These are phyloP conservation scores for Troilus luridus DNA, from an alignment of 2,888 invertebrate genomes.

Conservation along the genomic window DNA sequence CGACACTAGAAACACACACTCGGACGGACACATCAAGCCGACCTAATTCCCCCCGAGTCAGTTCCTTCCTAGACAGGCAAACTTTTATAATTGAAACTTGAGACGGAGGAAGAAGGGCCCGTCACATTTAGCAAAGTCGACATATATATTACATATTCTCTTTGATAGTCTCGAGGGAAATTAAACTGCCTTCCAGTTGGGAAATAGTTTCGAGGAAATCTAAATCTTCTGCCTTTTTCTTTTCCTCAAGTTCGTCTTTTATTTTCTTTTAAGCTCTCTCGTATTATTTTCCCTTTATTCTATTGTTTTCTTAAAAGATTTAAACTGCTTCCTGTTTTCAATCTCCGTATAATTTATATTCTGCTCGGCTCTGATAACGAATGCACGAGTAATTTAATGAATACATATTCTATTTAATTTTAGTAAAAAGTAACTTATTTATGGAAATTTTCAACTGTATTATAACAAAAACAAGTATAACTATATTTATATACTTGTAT, in stretches of 20 bases:
- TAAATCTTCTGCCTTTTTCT: not conserved
- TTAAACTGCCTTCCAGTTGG: not conserved
- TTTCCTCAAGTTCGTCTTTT: not conserved
- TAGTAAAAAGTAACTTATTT: too few relatives aligned
- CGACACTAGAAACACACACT: not conserved
- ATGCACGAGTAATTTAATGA: too few relatives aligned
- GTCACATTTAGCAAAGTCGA: not conserved
- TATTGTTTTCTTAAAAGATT: not conserved
- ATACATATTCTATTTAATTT: too few relatives aligned
- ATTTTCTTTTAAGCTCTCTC: not conserved
- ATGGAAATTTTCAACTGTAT: too few relatives aligned
- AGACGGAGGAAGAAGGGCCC: not conserved
- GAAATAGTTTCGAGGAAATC: conserved; percentile 21
- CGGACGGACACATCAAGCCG: not conserved
- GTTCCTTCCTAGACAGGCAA: not conserved
- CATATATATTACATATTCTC: not conserved
- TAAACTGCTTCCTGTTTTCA: not conserved
- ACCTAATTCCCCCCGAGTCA: not conserved
- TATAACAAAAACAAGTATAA: too few relatives aligned
- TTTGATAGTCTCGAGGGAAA: not conserved
- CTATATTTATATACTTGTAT: too few relatives aligned
- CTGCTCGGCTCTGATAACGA: not conserved
- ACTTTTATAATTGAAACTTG: conserved; percentile 8
- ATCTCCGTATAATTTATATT: not conserved
- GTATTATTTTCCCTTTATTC: not conserved